Conservation (phyloP, 2,113 vertebrate species). For the Psittacus erithacus region DNA sequence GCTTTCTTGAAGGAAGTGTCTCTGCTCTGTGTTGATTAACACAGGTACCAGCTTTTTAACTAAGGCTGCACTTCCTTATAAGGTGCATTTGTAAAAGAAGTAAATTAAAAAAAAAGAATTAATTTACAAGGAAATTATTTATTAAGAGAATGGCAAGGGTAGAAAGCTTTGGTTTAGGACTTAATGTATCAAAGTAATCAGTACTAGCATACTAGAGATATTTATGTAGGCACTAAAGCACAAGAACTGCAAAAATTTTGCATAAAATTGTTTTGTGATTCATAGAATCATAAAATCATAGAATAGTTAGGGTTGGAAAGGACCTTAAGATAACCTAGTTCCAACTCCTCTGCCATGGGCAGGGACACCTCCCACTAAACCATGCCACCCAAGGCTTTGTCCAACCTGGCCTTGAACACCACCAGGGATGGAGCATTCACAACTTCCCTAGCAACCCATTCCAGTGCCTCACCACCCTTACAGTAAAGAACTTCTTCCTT, state of each 20-base stretch:
- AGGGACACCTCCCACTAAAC: too few species aligned
- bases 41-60: not conserved
- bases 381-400: too few species aligned
- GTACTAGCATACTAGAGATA: not conserved
- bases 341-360: too few species aligned
- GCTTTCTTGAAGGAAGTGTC: not conserved
- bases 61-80: not conserved
- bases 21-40: not conserved
- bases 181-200: not conserved
- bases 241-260: not conserved
- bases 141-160: not conserved
- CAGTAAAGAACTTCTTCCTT: too few species aligned
- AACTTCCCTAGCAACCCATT: too few species aligned
- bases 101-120: not conserved
- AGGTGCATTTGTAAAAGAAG: not conserved
- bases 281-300: too few species aligned
- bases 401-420: too few species aligned
- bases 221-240: not conserved
- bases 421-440: too few species aligned
- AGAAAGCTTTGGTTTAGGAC: not conserved
- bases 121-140: not conserved
- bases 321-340: too few species aligned
- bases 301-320: too few species aligned
- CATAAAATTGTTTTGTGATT: constrained; percentile 43
- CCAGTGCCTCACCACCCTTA: too few species aligned